phyloP scores from a whole-genome alignment of 2,888 invertebrate species.

The Tipula lateralis region DNA sequence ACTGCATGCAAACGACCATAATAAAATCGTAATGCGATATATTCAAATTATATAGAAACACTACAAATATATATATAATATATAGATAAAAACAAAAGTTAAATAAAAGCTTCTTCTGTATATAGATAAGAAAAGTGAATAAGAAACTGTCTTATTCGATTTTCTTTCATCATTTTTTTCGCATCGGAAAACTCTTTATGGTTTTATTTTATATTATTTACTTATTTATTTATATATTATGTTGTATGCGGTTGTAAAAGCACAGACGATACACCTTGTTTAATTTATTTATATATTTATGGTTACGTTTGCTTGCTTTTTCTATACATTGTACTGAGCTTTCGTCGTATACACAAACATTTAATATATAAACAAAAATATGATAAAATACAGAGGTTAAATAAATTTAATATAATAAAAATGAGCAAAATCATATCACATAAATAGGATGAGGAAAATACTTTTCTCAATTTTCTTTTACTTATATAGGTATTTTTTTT shows the following conservation, averaged over 20 bases:
- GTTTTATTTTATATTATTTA: neutral
- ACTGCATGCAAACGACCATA: neutral
- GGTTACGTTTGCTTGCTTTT: neutral
- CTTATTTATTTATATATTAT: neutral
- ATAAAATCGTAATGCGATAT: neutral
- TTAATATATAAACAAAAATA: neutral
- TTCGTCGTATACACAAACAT: neutral
- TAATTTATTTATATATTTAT: neutral
- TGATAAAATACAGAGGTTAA: neutral
- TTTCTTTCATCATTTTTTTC: neutral
- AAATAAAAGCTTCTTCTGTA: neutral
- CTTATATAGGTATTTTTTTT: neutral
- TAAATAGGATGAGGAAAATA: neutral
- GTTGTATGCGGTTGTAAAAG: neutral
- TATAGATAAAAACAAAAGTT: neutral
- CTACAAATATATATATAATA: too few relatives aligned
- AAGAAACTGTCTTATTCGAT: neutral
- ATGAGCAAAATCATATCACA: neutral
- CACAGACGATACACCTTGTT: neutral
- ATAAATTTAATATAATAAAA: neutral
- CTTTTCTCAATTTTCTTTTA: conserved; percentile 4
- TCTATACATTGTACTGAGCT: neutral
- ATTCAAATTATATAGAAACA: too few relatives aligned
- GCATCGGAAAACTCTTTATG: neutral
- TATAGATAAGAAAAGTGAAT: neutral